Evolutionary conservation across 1,140 invertebrate species (phyloP).

Genomic region (Lucilia cuprina): DNA sequence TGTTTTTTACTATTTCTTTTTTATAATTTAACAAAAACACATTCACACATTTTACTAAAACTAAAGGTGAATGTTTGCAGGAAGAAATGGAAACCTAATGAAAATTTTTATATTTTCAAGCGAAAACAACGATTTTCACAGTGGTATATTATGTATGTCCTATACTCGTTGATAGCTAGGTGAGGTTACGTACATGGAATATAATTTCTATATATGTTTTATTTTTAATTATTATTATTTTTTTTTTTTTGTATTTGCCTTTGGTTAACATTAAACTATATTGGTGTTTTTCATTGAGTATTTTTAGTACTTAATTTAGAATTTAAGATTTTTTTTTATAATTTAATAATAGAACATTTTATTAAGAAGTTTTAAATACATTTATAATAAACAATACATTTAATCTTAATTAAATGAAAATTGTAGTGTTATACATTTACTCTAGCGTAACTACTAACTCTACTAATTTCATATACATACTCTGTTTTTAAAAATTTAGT

Average conservation of each 20-base stretch:
- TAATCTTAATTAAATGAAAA: too few relatives aligned
- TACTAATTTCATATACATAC: too few relatives aligned
- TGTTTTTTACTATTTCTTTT: not conserved
- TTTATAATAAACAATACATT: too few relatives aligned
- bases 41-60: not conserved
- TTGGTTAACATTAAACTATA: not conserved
- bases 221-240: not conserved
- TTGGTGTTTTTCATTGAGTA: too few relatives aligned
- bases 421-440: too few relatives aligned
- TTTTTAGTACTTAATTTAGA: not conserved
- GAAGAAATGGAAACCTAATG: not conserved
- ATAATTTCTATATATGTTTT: not conserved
- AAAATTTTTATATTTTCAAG: not conserved
- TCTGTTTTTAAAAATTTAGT: too few relatives aligned
- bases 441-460: too few relatives aligned
- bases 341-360: too few relatives aligned
- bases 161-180: not conserved
- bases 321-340: too few relatives aligned
- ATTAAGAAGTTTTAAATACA: too few relatives aligned
- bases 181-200: not conserved
- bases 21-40: not conserved
- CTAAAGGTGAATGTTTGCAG: not conserved
- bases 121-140: not conserved
- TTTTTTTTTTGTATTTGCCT: not conserved
- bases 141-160: not conserved